Evolutionary conservation across 2,797 vertebrate genomes (phyloP).

Genomic region (Sebastes paucispinis): DNA sequence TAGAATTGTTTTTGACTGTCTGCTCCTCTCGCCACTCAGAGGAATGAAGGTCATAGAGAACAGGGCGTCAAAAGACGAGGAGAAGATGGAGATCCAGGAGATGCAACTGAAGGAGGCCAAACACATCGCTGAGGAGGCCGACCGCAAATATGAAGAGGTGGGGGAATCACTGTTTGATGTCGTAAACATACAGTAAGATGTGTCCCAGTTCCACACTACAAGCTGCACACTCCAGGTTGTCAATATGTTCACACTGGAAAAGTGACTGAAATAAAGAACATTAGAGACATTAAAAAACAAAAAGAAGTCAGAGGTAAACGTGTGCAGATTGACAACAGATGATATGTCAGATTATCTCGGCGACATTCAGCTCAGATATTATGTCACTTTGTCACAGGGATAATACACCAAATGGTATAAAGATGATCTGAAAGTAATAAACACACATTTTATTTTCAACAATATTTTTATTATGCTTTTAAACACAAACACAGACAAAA

Average conservation of each 20-base stretch:
- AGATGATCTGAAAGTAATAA: background rate
- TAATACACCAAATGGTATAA: background rate
- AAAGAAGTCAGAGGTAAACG: background rate
- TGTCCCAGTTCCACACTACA: background rate
- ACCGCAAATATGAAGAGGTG: conserved; percentile 98
- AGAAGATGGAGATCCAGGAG: conserved; percentile 98
- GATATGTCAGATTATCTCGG: background rate
- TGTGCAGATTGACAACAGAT: background rate
- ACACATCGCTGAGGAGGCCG: conserved; percentile 96
- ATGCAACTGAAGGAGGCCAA: conserved; percentile 98
- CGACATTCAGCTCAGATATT: background rate
- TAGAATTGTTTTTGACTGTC: background rate
- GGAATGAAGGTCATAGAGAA: conserved; percentile 99
- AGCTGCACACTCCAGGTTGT: background rate
- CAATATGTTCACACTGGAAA: background rate
- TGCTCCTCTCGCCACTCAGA: conserved; percentile 72
- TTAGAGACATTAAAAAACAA: background rate
- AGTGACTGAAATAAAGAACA: background rate
- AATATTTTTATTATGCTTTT: no score
- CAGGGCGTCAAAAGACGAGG: conserved; percentile 94
- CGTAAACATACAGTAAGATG: background rate
- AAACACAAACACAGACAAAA: no score
- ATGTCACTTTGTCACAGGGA: background rate
- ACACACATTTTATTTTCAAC: background rate
- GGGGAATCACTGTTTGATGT: background rate